A percentile compares a stretch with the other conserved stretches of the same genome.
These are phyloP conservation scores for Pachymerium ferrugineum DNA, from an alignment of 2,888 invertebrate species.

Conservation along the genomic window DNA sequence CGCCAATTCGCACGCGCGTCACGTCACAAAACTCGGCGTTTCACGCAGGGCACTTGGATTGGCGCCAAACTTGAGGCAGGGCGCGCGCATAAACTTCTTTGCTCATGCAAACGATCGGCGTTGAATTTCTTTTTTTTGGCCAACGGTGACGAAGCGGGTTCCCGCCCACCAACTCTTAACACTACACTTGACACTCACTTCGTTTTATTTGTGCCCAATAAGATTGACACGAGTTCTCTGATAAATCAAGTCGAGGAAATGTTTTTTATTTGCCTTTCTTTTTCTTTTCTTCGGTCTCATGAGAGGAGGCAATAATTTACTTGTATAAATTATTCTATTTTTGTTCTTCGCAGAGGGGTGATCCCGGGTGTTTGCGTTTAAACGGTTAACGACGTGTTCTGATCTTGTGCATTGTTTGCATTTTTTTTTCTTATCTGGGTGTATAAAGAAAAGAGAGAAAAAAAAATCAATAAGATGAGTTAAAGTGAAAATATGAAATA, in stretches of 20 bases:
- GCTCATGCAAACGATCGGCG: neutral
- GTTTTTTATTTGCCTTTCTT: neutral
- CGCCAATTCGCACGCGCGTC: neutral
- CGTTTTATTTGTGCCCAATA: neutral
- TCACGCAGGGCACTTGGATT: conserved; percentile 2
- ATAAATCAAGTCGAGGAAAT: neutral
- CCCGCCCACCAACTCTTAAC: neutral
- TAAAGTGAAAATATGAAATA: neutral
- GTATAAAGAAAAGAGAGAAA: neutral
- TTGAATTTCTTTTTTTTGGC: neutral
- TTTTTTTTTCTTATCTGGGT: neutral
- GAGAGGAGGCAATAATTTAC: neutral
- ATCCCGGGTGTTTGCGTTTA: neutral
- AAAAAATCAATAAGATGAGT: neutral
- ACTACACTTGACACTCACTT: neutral
- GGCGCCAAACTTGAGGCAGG: neutral
- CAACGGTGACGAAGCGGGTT: neutral
- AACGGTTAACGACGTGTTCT: conserved; percentile 6
- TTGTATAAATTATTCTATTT: neutral
- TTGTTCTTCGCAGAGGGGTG: neutral
- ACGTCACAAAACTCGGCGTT: conserved; percentile 2
- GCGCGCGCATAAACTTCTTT: neutral
- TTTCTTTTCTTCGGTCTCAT: neutral
- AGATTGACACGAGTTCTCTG: neutral
- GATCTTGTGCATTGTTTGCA: neutral